phyloP scores from a whole-genome alignment of 2,888 invertebrate species.

The Allacma fusca region DNA sequence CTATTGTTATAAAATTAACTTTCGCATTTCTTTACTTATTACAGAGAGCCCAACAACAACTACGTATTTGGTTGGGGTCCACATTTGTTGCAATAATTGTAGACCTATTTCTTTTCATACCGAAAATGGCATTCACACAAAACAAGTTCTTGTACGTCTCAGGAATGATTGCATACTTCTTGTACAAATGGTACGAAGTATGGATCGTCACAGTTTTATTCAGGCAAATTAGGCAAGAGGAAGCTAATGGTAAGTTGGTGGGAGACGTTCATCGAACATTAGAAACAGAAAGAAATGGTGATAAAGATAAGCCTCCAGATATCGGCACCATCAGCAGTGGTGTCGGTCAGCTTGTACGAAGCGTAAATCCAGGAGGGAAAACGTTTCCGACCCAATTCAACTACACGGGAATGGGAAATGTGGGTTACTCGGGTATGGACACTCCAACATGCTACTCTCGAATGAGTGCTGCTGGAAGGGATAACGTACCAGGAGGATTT shows the following conservation, averaged over 20 bases:
- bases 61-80: slow-evolving; percentile 41
- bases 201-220: slow-evolving; percentile 55
- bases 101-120: slow-evolving; percentile 43
- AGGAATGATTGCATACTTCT: slow-evolving; percentile 53
- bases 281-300: slow-evolving; percentile 14
- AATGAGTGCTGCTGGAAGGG: neutral
- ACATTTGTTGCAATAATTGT: slow-evolving; percentile 42
- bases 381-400: neutral
- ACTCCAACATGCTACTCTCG: neutral
- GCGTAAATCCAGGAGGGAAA: neutral
- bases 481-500: neutral
- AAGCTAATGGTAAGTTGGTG: neutral
- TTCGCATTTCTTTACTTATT: neutral
- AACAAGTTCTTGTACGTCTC: slow-evolving; percentile 44
- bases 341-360: neutral
- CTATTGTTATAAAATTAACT: too few relatives aligned
- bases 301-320: slow-evolving; percentile 25
- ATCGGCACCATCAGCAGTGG: slow-evolving; percentile 19
- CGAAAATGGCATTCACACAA: slow-evolving; percentile 44
- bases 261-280: slow-evolving; percentile 11
- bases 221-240: slow-evolving; percentile 35
- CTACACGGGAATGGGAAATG: neutral
- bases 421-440: neutral
- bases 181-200: slow-evolving; percentile 60
- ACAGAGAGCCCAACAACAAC: slow-evolving; percentile 51